phyloP scores from a whole-genome alignment of 2,113 vertebrate genomes.

The Malurus alboscapulatus region DNA sequence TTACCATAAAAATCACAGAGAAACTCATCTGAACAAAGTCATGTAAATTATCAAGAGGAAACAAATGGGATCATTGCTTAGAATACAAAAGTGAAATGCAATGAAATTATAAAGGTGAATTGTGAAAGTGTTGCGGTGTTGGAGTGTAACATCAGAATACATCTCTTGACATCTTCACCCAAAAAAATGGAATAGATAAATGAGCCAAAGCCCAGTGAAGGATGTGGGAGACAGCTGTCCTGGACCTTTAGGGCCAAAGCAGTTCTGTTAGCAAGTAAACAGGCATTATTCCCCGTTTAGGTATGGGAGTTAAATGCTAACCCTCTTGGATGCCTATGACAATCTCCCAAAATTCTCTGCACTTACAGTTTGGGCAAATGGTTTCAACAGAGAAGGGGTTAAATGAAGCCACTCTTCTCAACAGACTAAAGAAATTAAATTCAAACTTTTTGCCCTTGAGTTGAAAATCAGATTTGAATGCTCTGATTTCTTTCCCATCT shows the following conservation, averaged over 20 bases:
- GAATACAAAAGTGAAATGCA: neutral
- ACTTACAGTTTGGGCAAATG: neutral
- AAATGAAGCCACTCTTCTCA: neutral
- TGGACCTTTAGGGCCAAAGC: neutral
- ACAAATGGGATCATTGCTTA: neutral
- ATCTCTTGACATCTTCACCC: neutral
- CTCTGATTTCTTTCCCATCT: conserved; percentile 49
- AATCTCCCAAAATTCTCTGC: neutral
- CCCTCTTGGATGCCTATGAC: neutral
- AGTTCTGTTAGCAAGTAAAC: neutral
- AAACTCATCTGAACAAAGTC: neutral
- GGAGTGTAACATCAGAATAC: neutral
- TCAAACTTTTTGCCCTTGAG: neutral
- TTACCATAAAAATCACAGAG: neutral
- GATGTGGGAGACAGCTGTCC: neutral
- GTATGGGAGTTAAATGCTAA: neutral
- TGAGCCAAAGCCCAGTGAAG: neutral
- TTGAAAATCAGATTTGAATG: conserved; percentile 67
- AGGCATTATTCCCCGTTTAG: neutral
- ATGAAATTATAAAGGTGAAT: neutral
- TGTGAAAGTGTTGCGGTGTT: neutral
- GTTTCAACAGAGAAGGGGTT: conserved; percentile 4
- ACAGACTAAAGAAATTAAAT: neutral
- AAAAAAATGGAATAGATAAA: neutral
- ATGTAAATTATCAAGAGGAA: neutral